These are phyloP conservation scores for Pseudomyrmex gracilis DNA, from an alignment of 1,140 invertebrate genomes.

Conservation along the genomic window DNA sequence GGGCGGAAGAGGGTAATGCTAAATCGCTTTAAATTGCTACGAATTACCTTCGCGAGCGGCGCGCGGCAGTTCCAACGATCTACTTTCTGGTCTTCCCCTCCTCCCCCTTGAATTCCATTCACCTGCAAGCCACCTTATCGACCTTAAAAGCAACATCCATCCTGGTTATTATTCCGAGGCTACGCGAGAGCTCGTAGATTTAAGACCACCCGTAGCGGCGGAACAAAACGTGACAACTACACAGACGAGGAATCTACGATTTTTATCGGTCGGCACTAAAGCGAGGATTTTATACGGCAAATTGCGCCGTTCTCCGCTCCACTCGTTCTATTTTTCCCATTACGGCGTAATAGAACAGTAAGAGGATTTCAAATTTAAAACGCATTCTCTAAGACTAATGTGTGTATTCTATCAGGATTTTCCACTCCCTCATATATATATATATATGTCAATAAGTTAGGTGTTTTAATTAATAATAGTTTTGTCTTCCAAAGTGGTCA, in stretches of 20 bases:
- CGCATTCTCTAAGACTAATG: no score
- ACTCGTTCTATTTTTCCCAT: background rate
- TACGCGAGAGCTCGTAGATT: constrained; percentile 40
- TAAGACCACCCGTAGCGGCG: constrained; percentile 4
- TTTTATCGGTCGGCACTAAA: constrained; percentile 50
- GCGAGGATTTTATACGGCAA: constrained; percentile 5
- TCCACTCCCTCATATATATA: no score
- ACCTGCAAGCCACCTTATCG: constrained; percentile 50
- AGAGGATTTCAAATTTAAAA: constrained; percentile 20
- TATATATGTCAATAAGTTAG: no score
- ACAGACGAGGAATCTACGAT: background rate
- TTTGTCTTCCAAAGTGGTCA: no score
- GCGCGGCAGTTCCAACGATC: constrained; percentile 28
- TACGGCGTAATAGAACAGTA: constrained; percentile 18
- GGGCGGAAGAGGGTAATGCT: constrained; percentile 15
- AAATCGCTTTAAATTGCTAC: constrained; percentile 71
- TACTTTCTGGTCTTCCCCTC: constrained; percentile 12
- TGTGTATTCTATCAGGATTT: no score
- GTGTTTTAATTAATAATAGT: no score
- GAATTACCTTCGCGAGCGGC: constrained; percentile 60
- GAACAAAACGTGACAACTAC: constrained; percentile 40
- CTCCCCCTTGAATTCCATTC: constrained; percentile 28
- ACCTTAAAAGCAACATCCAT: constrained; percentile 62
- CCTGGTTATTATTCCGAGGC: constrained; percentile 64
- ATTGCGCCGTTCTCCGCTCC: constrained; percentile 18